phyloP scores from a whole-genome alignment of 2,888 invertebrate genomes.

The Ethmia dodecea region DNA sequence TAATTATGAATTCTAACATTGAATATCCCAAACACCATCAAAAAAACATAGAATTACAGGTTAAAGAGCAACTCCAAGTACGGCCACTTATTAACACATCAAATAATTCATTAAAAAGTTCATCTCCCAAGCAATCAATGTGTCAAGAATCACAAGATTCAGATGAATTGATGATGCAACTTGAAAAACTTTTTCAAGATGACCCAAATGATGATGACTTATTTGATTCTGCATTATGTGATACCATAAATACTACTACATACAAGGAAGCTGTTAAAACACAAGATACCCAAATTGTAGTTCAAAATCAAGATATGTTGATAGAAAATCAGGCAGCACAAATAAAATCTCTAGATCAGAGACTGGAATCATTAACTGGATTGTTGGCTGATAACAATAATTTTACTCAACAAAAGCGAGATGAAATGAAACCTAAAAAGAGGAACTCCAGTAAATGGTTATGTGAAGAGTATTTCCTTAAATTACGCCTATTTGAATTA shows the following conservation, averaged over 20 bases:
- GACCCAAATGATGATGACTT: conserved; percentile 61
- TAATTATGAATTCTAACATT: conserved; percentile 26
- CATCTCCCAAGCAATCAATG: conserved; percentile 18
- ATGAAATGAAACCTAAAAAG: conserved; percentile 28
- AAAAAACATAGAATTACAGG: conserved; percentile 11
- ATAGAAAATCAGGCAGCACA: conserved; percentile 44
- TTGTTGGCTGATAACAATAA: conserved; percentile 34
- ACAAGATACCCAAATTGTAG: conserved; percentile 4
- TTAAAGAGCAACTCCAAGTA: not conserved
- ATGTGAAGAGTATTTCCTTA: conserved; percentile 66
- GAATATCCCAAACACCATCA: conserved; percentile 18
- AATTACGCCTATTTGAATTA: conserved; percentile 50
- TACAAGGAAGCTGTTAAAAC: not conserved
- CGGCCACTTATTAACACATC: no score
- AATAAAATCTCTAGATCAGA: conserved; percentile 54
- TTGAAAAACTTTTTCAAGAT: conserved; percentile 64
- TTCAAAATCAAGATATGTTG: conserved; percentile 24
- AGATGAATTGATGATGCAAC: conserved; percentile 55
- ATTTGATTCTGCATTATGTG: conserved; percentile 51
- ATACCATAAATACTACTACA: conserved; percentile 29
- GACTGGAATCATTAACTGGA: conserved; percentile 47
- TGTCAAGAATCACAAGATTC: conserved; percentile 39
- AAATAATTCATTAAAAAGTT: no score
- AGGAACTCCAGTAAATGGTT: conserved; percentile 53
- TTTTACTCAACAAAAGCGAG: conserved; percentile 23